Conservation (phyloP, 2,797 vertebrate genomes). For the Diplodus puntazzo region DNA sequence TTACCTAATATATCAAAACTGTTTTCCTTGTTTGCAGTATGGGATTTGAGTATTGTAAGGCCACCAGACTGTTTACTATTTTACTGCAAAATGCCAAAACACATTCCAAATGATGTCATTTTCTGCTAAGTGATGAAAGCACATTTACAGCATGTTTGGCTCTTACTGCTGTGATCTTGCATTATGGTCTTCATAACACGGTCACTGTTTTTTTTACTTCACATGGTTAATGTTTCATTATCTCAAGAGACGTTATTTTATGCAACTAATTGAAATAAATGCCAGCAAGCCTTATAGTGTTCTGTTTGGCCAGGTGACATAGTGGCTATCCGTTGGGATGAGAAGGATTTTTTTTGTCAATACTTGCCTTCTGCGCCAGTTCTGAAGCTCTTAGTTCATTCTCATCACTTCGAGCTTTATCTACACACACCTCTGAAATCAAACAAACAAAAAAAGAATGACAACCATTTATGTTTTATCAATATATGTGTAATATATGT, state of each 20-base stretch:
- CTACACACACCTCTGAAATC: conserved; percentile 91
- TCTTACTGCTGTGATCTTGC: background rate
- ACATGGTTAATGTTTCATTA: conserved; percentile 2
- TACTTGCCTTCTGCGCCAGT: conserved; percentile 91
- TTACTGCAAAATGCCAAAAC: conserved; percentile 4
- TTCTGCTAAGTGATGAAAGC: background rate
- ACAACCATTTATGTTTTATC: background rate
- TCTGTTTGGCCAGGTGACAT: background rate
- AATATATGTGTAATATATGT: background rate
- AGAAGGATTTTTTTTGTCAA: conserved; percentile 23
- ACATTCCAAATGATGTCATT: background rate
- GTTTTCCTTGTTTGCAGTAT: background rate
- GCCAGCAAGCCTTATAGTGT: background rate
- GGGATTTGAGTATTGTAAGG: background rate
- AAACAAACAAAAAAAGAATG: conserved; percentile 5
- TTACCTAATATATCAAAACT: background rate
- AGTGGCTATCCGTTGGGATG: background rate
- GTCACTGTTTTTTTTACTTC: background rate
- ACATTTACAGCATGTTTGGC: background rate
- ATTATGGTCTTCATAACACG: background rate
- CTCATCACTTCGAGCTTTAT: conserved; percentile 92
- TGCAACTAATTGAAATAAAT: conserved; percentile 19
- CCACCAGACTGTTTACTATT: background rate
- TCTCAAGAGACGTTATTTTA: conserved; percentile 19
- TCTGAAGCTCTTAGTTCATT: conserved; percentile 91